Conservation (phyloP, 2,797 vertebrate species). For the Poeciliopsis gracilis region DNA sequence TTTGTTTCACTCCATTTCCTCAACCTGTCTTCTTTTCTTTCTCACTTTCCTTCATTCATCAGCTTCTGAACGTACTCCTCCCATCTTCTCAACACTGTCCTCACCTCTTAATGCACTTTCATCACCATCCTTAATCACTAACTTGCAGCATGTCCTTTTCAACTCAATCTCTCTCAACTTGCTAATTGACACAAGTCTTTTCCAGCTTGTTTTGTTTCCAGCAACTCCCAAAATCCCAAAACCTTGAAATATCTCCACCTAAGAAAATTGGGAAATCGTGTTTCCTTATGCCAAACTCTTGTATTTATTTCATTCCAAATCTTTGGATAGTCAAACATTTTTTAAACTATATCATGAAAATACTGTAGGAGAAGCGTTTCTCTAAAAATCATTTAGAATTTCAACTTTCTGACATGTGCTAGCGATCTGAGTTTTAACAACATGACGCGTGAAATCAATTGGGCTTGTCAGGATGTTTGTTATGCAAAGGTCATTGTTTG, state of each 20-base stretch:
- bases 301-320: slow-evolving; percentile 57
- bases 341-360: slow-evolving; percentile 23
- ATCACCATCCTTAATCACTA: neutral
- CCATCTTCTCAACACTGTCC: neutral
- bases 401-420: slow-evolving; percentile 77
- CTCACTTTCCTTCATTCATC: neutral
- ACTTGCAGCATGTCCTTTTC: neutral
- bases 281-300: slow-evolving; percentile 58
- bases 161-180: neutral
- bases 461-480: slow-evolving; percentile 58
- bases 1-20: neutral
- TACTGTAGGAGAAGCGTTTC: slow-evolving; percentile 47
- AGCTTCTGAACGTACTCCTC: neutral
- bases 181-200: neutral
- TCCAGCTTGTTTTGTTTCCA: neutral
- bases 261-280: slow-evolving; percentile 49
- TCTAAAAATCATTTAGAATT: slow-evolving; percentile 68
- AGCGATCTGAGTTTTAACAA: slow-evolving; percentile 79
- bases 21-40: neutral
- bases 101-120: neutral
- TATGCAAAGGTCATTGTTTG: slow-evolving; percentile 59
- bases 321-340: slow-evolving; percentile 68
- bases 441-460: slow-evolving; percentile 68
- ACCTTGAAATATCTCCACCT: slow-evolving; percentile 59
- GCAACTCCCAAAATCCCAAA: slow-evolving; percentile 39